phyloP scores from a whole-genome alignment of 2,113 vertebrate genomes.

The Heterocephalus glaber region DNA sequence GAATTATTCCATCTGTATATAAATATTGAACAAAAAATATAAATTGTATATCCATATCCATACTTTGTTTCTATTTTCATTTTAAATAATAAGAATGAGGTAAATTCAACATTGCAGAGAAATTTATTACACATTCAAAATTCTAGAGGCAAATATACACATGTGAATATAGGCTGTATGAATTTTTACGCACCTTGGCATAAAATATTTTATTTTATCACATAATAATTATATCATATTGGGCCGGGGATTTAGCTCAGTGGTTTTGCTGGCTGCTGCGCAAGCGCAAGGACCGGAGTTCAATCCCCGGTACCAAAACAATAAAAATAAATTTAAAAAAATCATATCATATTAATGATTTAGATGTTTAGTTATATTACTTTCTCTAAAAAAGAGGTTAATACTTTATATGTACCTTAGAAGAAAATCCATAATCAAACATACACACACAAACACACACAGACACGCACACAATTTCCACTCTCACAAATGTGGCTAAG shows the following conservation, averaged over 20 bases:
- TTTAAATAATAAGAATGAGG: background rate
- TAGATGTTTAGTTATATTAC: background rate
- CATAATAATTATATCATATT: background rate
- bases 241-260: too few relatives aligned
- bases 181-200: background rate
- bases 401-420: background rate
- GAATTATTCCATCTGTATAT: background rate
- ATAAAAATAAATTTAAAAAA: too few relatives aligned
- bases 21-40: background rate
- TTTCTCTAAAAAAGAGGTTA: background rate
- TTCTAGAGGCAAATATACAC: background rate
- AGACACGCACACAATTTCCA: background rate
- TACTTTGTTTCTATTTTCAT: background rate
- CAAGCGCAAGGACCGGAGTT: too few relatives aligned
- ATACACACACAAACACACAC: background rate
- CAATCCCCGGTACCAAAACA: too few relatives aligned
- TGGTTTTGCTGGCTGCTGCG: too few relatives aligned
- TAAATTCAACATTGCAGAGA: background rate
- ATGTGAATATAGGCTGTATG: background rate
- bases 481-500: background rate
- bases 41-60: background rate
- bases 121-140: background rate
- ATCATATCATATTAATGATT: slow-evolving; percentile 34
- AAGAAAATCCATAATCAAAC: background rate
- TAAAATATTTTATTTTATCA: background rate